Conservation (phyloP, 2,113 vertebrate genomes). For the Clupea harengus region DNA sequence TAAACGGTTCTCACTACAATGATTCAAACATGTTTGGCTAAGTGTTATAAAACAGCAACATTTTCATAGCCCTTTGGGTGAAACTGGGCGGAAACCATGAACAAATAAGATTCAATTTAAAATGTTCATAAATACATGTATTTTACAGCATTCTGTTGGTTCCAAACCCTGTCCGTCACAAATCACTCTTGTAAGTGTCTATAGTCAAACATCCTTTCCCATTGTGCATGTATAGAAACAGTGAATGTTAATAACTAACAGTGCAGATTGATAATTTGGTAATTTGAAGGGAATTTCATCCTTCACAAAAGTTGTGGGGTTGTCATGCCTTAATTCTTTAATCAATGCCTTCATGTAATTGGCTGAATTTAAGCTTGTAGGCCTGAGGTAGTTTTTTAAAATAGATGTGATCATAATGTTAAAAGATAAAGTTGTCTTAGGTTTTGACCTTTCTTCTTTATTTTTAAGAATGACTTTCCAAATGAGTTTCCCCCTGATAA, state of each 20-base stretch:
- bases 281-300: not conserved
- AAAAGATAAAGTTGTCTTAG: not conserved
- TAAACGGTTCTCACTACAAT: constrained; percentile 49
- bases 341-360: not conserved
- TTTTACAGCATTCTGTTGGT: constrained; percentile 48
- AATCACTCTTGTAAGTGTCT: constrained; percentile 9
- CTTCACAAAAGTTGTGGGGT: not conserved
- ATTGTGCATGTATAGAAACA: constrained; percentile 7
- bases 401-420: not conserved
- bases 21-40: constrained; percentile 39
- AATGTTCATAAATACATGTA: constrained; percentile 52
- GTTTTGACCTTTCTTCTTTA: not conserved
- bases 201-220: not conserved
- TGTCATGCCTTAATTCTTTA: not conserved
- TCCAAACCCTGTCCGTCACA: constrained; percentile 34
- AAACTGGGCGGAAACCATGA: constrained; percentile 40
- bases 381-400: constrained; percentile 8
- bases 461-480: not conserved
- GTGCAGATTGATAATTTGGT: not conserved
- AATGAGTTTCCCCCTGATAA: not conserved
- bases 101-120: constrained; percentile 53
- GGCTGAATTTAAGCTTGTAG: not conserved
- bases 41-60: constrained; percentile 42
- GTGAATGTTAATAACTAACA: not conserved
- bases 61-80: constrained; percentile 43